These are phyloP conservation scores for Martes martes DNA, from an alignment of 2,113 vertebrate species.

Conservation along the genomic window DNA sequence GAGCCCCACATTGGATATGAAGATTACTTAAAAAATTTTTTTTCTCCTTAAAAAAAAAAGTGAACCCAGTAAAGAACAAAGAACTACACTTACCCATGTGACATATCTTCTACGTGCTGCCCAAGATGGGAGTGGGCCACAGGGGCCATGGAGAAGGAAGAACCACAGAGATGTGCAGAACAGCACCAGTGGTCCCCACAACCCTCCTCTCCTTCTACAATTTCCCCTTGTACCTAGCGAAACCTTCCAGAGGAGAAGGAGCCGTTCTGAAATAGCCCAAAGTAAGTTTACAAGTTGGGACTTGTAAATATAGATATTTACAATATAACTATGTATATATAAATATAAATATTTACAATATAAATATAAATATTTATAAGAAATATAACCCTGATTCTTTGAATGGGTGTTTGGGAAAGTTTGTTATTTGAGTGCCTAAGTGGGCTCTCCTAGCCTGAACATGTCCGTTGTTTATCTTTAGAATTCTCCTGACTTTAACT, in stretches of 20 bases:
- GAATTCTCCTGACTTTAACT: constrained; percentile 2
- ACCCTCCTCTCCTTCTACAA: background rate
- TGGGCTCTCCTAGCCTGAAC: background rate
- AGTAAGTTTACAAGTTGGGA: background rate
- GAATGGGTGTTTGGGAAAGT: background rate
- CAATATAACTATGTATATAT: too few species aligned
- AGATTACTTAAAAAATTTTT: background rate
- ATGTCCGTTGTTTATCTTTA: background rate
- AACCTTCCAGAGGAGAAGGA: background rate
- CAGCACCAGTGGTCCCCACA: background rate
- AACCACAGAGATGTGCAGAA: background rate
- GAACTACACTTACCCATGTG: background rate
- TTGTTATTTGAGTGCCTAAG: background rate
- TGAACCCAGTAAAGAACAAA: background rate
- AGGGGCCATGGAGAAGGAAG: background rate
- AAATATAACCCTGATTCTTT: background rate
- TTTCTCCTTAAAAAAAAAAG: background rate
- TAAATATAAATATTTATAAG: too few species aligned
- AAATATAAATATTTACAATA: too few species aligned
- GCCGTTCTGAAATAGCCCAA: background rate
- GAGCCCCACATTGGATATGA: background rate
- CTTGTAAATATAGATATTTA: too few species aligned
- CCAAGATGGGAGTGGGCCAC: background rate
- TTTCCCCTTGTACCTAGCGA: background rate
- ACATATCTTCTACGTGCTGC: background rate